phyloP scores from a whole-genome alignment of 37 sponge, comb jelly and placozoan genomes.

The Halichondria panicea region DNA sequence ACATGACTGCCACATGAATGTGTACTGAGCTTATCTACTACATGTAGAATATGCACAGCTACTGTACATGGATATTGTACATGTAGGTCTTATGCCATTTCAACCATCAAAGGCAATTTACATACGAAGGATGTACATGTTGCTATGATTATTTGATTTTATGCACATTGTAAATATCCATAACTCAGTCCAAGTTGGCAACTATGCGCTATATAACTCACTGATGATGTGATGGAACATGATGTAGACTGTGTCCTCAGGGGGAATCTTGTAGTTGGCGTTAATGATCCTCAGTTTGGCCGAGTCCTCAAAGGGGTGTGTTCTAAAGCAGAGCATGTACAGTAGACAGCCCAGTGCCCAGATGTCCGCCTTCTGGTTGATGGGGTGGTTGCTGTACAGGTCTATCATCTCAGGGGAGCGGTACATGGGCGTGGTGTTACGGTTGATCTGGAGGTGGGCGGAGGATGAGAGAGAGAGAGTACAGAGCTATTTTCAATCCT shows the following conservation, averaged over 20 bases:
- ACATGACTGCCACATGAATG: background rate
- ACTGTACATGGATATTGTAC: background rate
- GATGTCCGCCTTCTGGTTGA: slow-evolving; percentile 80
- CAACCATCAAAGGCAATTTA: background rate
- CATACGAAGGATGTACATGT: background rate
- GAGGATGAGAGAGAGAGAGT: background rate
- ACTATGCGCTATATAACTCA: slow-evolving; percentile 5
- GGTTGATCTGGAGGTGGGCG: slow-evolving; percentile 67
- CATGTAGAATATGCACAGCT: background rate
- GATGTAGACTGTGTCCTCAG: slow-evolving; percentile 29
- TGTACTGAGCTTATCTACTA: background rate
- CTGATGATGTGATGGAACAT: slow-evolving; percentile 63
- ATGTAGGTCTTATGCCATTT: background rate
- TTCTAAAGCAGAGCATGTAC: slow-evolving; percentile 78
- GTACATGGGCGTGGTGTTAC: slow-evolving; percentile 97
- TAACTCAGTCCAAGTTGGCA: background rate
- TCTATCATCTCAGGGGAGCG: slow-evolving; percentile 98
- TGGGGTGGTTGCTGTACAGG: slow-evolving; percentile 85
- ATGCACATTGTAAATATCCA: background rate
- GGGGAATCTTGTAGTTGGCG: slow-evolving; percentile 86
- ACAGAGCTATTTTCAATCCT: too few relatives aligned
- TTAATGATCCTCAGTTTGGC: slow-evolving; percentile 83
- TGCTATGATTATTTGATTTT: background rate
- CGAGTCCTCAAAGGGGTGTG: slow-evolving; percentile 89
- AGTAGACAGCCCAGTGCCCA: slow-evolving; percentile 93